Conservation (phyloP, 2,113 vertebrate genomes). For the Sebastes schlegelii region DNA sequence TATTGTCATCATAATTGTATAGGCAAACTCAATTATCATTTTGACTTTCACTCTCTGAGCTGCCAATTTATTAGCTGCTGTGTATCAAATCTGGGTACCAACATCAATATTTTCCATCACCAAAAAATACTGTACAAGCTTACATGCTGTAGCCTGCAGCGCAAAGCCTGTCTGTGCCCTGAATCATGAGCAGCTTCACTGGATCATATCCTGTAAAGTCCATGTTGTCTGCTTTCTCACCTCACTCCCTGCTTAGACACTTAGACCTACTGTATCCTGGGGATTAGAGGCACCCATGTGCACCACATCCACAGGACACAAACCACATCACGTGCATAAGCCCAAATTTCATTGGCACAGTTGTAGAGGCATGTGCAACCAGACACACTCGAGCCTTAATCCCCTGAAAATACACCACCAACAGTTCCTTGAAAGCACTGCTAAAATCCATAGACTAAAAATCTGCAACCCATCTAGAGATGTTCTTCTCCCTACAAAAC, state of each 20-base stretch:
- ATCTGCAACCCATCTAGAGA: background rate
- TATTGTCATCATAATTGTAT: too few species aligned
- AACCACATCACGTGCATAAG: slow-evolving; percentile 21
- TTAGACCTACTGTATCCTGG: slow-evolving; percentile 37
- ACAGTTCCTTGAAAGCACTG: background rate
- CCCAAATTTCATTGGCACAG: slow-evolving; percentile 12
- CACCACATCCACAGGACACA: slow-evolving; percentile 10
- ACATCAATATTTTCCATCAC: background rate
- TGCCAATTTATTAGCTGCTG: background rate
- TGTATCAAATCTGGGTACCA: background rate
- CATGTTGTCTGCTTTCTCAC: slow-evolving; percentile 30
- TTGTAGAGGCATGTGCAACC: slow-evolving; percentile 15
- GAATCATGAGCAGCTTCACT: slow-evolving; percentile 51
- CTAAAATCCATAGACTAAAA: slow-evolving; percentile 9
- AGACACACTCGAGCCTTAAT: slow-evolving; percentile 22
- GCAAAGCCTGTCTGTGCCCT: slow-evolving; percentile 23
- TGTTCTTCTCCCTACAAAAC: slow-evolving; percentile 2
- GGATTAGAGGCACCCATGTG: slow-evolving; percentile 52
- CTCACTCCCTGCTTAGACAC: slow-evolving; percentile 38
- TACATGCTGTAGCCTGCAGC: background rate
- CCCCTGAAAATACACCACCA: slow-evolving; percentile 12
- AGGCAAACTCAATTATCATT: background rate
- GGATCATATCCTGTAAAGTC: slow-evolving; percentile 58
- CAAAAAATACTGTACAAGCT: slow-evolving; percentile 7
- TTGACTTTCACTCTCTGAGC: background rate